Evolutionary conservation across 2,888 invertebrate species (phyloP).

Genomic region (Caenorhabditis angaria): DNA sequence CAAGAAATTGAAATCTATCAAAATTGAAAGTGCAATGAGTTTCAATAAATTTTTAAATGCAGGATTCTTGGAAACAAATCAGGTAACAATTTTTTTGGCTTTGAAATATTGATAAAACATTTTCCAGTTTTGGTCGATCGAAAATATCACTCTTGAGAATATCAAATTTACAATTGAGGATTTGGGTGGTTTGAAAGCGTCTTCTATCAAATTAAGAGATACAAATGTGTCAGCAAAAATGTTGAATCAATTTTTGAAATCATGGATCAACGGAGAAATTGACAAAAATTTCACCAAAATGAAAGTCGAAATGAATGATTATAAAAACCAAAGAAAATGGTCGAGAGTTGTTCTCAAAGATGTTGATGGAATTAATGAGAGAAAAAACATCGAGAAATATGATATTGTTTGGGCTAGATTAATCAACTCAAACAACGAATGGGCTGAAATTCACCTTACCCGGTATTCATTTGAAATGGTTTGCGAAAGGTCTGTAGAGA

Average conservation of each 20-base stretch:
- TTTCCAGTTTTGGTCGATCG: too few species aligned
- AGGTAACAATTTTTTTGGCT: too few species aligned
- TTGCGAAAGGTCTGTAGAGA: too few species aligned
- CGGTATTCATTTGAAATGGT: too few species aligned
- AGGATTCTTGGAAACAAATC: background rate
- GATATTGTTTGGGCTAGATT: too few species aligned
- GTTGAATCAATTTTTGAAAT: background rate
- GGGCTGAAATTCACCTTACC: too few species aligned
- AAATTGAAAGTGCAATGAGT: background rate
- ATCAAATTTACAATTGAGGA: too few species aligned
- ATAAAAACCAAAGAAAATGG: background rate
- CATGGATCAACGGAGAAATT: background rate
- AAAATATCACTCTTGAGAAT: too few species aligned
- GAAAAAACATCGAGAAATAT: too few species aligned
- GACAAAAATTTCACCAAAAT: background rate
- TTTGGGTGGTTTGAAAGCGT: background rate
- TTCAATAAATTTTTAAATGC: background rate
- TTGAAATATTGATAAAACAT: too few species aligned
- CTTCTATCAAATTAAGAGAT: background rate
- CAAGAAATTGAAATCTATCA: background rate
- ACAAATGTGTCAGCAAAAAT: background rate
- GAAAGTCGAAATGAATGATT: background rate
- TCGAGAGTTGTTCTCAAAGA: background rate
- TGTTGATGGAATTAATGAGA: too few species aligned
- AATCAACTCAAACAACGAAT: too few species aligned